Conservation (phyloP, 2,113 vertebrate genomes). For the Dinomys branickii region DNA sequence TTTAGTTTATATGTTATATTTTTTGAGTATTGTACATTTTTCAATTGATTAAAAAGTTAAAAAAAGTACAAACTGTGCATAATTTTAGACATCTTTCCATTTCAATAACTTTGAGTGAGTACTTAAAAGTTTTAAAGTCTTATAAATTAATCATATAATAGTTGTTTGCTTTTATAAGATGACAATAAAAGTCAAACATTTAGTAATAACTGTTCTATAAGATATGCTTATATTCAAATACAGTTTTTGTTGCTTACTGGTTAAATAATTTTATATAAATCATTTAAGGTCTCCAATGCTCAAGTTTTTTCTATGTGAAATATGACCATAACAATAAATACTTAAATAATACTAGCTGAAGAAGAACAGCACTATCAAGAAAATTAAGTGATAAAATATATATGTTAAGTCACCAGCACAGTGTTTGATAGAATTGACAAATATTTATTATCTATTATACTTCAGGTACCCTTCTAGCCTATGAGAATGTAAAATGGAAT, state of each 20-base stretch:
- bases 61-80: not conserved
- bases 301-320: not conserved
- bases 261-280: not conserved
- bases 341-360: not conserved
- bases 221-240: not conserved
- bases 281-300: not conserved
- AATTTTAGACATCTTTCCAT: not conserved
- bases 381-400: not conserved
- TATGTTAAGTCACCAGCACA: not conserved
- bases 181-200: not conserved
- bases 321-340: not conserved
- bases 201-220: not conserved
- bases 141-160: not conserved
- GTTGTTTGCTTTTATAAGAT: not conserved
- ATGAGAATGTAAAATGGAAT: not conserved
- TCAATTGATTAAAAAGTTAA: not conserved
- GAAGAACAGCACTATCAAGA: not conserved
- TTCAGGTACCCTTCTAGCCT: not conserved
- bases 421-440: not conserved
- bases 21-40: not conserved
- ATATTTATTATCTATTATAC: not conserved
- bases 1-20: not conserved
- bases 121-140: not conserved
- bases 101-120: not conserved
- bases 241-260: not conserved